Conservation (phyloP, 2,113 vertebrate species). For the Astur gentilis region DNA sequence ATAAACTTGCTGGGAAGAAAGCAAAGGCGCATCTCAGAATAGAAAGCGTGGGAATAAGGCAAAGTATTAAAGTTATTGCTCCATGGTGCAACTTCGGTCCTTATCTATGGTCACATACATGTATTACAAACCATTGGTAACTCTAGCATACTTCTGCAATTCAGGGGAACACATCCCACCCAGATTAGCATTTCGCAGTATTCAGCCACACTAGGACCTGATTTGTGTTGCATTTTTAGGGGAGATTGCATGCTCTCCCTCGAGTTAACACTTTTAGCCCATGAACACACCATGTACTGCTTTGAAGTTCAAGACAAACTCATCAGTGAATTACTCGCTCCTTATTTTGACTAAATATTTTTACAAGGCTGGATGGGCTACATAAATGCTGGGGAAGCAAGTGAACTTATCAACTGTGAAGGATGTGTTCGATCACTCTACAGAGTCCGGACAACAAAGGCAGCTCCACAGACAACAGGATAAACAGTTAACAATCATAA, state of each 20-base stretch:
- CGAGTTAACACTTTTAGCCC: background rate
- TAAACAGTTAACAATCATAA: background rate
- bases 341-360: background rate
- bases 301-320: background rate
- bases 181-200: background rate
- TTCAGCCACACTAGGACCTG: background rate
- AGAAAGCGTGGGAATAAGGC: background rate
- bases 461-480: background rate
- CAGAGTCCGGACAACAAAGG: background rate
- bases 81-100: background rate
- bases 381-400: background rate
- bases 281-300: background rate
- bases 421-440: background rate
- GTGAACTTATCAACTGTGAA: background rate
- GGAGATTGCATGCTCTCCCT: background rate
- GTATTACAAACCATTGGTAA: accelerated
- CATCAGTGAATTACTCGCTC: background rate
- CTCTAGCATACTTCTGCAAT: background rate
- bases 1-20: background rate
- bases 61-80: background rate
- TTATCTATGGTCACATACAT: accelerated
- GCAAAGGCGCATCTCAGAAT: background rate
- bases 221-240: background rate
- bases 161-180: background rate
- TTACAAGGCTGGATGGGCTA: background rate